Evolutionary conservation across 2,888 invertebrate genomes (phyloP).

Genomic region (Lycia hirtaria): DNA sequence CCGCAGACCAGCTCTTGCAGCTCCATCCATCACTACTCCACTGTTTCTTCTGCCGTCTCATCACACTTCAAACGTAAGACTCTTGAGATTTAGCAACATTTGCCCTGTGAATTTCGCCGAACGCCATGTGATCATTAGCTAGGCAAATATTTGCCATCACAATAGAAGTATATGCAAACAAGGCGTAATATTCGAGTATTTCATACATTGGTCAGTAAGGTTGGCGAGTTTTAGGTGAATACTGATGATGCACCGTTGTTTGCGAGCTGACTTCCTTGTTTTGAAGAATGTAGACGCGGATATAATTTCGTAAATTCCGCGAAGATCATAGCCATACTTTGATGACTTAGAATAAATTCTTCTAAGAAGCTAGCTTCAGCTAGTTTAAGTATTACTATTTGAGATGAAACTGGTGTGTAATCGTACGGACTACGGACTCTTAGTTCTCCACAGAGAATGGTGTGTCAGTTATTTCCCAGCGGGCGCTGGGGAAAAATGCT

Average conservation of each 20-base stretch:
- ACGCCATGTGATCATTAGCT: slow-evolving; percentile 25
- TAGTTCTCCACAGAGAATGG: no score
- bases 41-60: not conserved
- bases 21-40: slow-evolving; percentile 8
- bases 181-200: slow-evolving; percentile 24
- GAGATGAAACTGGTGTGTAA: not conserved
- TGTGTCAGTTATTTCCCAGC: no score
- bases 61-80: not conserved
- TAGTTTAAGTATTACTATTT: not conserved
- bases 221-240: slow-evolving; percentile 24
- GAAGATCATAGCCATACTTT: not conserved
- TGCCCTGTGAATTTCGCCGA: slow-evolving; percentile 9
- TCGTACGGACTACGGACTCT: no score
- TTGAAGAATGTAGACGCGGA: slow-evolving; percentile 14
- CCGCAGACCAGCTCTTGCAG: slow-evolving; percentile 13
- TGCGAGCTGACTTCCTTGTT: slow-evolving; percentile 16
- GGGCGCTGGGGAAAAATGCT: no score
- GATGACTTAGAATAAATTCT: not conserved
- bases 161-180: slow-evolving; percentile 29
- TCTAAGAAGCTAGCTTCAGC: not conserved
- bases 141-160: slow-evolving; percentile 23
- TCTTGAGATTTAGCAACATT: slow-evolving; percentile 9
- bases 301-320: slow-evolving; percentile 11
- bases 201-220: slow-evolving; percentile 18
- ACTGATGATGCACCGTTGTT: slow-evolving; percentile 27